Base-by-base conservation (phyloP, 2,113 vertebrate species). In the Patagioenas fasciata region DNA sequence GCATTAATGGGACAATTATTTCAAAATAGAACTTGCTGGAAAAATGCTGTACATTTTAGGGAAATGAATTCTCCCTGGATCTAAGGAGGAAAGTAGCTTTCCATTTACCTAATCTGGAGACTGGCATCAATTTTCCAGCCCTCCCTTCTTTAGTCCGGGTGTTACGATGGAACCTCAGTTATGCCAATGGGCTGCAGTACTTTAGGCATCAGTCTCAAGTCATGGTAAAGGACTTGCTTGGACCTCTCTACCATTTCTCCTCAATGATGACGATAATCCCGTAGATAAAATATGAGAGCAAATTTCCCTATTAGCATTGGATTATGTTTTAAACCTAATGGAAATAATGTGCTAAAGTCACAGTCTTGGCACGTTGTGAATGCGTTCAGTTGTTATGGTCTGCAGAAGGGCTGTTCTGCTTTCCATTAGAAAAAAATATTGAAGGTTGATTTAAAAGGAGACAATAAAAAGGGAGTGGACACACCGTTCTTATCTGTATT, bases 141-240 rank as follows among this genome's bases (percentile, higher is more conserved):
- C 7, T 67, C 19, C 13, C 1, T 31, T 58, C 19, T 58, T 86
- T 54, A 58, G 23, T 38, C 26, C 4, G 3, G 15, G 14, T 51
- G 4, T 40, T 6, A 31, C 25, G 32, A n/a, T 74, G 62, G 17
- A 73, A 7, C 7, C 50, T 72, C 7, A 69, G 13, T 69, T 29
- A 16, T 3, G 36, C 12, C 3, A 1, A 0, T n/a, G 15, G 36
- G 25, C 13, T 70, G 80, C 10, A 44, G 15, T 47, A 3, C 23
- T 1, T 38, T 40, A 42, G 11, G 10, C 10, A 2, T 67, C 26
- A 32, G 19, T 25, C 32, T 75, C 48, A 42, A 58, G 34, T 51
- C 29, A 28, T 16, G 7, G 66, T 60, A 23, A 67, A 88, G 28
- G 13, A 32, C 3, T 70, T 51, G 24, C 1, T 1, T 44, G 32